Evolutionary conservation across 35 echinoderm and acorn worm genomes (phyloP).

Genomic region (Apostichopus japonicus): DNA sequence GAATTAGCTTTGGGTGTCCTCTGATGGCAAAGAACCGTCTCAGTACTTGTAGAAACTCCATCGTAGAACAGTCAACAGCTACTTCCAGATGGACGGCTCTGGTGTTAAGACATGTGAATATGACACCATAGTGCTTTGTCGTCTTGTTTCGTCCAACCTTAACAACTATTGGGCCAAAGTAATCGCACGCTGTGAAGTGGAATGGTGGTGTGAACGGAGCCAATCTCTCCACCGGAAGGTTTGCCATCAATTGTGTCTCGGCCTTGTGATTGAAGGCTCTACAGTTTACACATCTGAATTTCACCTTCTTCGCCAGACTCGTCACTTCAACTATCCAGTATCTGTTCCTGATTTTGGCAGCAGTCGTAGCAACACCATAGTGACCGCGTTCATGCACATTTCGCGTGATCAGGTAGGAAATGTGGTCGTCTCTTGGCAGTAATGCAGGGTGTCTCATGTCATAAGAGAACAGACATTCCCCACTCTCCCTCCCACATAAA

Average conservation of each 20-base stretch:
- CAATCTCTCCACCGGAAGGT: constrained; percentile 50
- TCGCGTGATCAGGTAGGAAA: constrained; percentile 60
- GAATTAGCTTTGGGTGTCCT: no score
- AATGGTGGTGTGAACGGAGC: constrained; percentile 63
- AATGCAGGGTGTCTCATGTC: constrained; percentile 43
- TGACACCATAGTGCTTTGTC: constrained; percentile 62
- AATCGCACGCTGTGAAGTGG: constrained; percentile 53
- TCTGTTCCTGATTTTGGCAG: constrained; percentile 42
- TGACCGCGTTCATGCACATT: constrained; percentile 40
- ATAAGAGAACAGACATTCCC: constrained; percentile 30
- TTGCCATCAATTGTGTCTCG: constrained; percentile 62
- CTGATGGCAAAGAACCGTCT: no score
- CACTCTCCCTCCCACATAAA: no score
- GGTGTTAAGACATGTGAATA: constrained; percentile 77
- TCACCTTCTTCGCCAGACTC: no score
- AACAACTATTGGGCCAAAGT: constrained; percentile 52
- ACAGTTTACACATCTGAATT: no score
- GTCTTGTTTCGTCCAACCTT: constrained; percentile 59
- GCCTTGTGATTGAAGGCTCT: constrained; percentile 40
- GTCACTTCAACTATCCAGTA: no score
- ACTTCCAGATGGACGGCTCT: constrained; percentile 76
- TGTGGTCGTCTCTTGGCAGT: constrained; percentile 53
- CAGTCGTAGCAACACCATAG: constrained; percentile 48
- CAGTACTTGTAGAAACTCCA: no score
- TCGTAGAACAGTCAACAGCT: no score